Evolutionary conservation across 2,113 vertebrate species (phyloP).

Genomic region (Crotalus horridus): DNA sequence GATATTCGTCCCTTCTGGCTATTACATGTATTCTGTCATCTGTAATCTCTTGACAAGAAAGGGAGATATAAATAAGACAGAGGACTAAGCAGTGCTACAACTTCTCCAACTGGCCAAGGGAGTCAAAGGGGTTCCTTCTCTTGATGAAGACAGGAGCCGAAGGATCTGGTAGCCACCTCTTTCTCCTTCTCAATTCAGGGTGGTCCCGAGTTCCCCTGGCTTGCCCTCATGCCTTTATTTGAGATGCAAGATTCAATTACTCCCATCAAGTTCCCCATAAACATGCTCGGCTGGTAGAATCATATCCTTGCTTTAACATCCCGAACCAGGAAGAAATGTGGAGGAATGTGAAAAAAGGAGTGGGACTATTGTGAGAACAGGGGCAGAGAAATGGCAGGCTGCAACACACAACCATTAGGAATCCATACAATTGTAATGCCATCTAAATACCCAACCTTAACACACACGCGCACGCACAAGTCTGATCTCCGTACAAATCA

Average conservation of each 20-base stretch:
- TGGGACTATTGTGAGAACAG: neutral
- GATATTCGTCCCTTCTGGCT: neutral
- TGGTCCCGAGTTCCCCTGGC: no score
- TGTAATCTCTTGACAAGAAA: neutral
- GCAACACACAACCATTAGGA: neutral
- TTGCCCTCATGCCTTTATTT: neutral
- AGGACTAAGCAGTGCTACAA: conserved; percentile 12
- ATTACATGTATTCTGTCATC: neutral
- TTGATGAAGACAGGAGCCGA: neutral
- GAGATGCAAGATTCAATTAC: neutral
- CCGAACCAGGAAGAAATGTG: fast-evolving
- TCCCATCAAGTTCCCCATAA: neutral
- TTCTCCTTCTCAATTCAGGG: neutral
- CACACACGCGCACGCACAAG: neutral
- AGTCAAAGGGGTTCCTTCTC: neutral
- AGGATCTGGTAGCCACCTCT: neutral
- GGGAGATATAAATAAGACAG: neutral
- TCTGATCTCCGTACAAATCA: neutral
- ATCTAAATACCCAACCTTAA: neutral
- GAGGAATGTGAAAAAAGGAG: neutral
- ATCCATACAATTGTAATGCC: neutral
- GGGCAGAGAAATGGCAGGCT: no score
- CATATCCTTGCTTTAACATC: neutral
- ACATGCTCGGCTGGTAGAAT: neutral
- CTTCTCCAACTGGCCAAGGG: conserved; percentile 11